Evolutionary conservation across 2,888 invertebrate genomes (phyloP).

Genomic region (Carcina quercana): DNA sequence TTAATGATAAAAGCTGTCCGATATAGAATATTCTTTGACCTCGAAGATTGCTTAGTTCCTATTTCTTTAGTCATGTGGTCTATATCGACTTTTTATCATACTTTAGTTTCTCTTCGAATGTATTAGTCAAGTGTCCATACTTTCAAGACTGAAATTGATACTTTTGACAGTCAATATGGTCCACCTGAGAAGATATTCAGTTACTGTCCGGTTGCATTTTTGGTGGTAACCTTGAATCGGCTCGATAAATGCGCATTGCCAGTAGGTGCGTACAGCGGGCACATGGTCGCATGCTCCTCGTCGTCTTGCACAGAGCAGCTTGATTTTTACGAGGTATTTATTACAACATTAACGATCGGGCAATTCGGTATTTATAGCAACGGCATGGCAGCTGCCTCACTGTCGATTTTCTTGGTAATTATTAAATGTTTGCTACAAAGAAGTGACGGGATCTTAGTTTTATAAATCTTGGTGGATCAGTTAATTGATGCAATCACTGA

Average conservation of each 20-base stretch:
- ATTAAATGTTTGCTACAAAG: conserved; percentile 15
- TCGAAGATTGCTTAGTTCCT: too few relatives aligned
- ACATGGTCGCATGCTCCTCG: conserved; percentile 24
- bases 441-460: too few relatives aligned
- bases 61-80: too few relatives aligned
- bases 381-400: conserved; percentile 29
- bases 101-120: too few relatives aligned
- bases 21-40: too few relatives aligned
- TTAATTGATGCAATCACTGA: too few relatives aligned
- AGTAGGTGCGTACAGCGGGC: too few relatives aligned
- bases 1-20: not conserved
- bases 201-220: conserved; percentile 3
- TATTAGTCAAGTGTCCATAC: too few relatives aligned
- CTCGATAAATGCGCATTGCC: conserved; percentile 19
- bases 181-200: conserved; percentile 34
- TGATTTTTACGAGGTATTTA: conserved; percentile 41
- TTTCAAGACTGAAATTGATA: too few relatives aligned
- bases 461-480: too few relatives aligned
- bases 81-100: too few relatives aligned
- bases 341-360: conserved; percentile 30
- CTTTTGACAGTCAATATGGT: too few relatives aligned
- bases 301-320: conserved; percentile 29
- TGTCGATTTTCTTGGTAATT: conserved; percentile 30
- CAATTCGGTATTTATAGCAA: conserved; percentile 35
- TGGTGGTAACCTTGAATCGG: conserved; percentile 17